Evolutionary conservation across 2,113 vertebrate genomes (phyloP).

Genomic region (Cyanocitta stelleri): DNA sequence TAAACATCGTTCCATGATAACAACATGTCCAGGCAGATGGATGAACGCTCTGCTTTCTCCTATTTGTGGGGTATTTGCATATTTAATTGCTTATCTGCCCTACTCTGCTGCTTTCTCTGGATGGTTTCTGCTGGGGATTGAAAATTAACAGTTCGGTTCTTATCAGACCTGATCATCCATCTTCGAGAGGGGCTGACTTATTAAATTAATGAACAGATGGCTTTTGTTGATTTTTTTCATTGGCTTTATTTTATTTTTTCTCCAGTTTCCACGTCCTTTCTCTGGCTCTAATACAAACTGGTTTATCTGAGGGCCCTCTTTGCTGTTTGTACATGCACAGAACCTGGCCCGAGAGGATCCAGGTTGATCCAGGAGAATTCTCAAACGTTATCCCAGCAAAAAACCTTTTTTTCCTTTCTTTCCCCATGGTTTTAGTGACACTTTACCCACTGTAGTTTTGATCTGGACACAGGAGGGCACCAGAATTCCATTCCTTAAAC

Average conservation of each 20-base stretch:
- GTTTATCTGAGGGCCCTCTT: background rate
- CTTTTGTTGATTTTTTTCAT: background rate
- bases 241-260: background rate
- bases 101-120: background rate
- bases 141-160: background rate
- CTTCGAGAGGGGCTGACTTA: background rate
- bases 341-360: background rate
- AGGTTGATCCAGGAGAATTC: too few relatives aligned
- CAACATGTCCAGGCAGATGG: background rate
- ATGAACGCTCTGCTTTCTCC: background rate
- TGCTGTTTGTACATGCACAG: background rate
- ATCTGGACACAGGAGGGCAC: constrained; percentile 1
- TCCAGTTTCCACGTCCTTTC: background rate
- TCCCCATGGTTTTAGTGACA: background rate
- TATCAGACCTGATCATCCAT: background rate
- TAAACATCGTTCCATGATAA: background rate
- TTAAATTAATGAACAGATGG: background rate
- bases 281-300: background rate
- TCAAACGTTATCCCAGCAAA: background rate
- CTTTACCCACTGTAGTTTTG: background rate
- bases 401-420: background rate
- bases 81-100: background rate
- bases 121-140: background rate
- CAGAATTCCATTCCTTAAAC: background rate
- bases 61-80: background rate